Base-by-base conservation (phyloP, 2,888 invertebrate species). In the Zhuqinia jingwanae region DNA sequence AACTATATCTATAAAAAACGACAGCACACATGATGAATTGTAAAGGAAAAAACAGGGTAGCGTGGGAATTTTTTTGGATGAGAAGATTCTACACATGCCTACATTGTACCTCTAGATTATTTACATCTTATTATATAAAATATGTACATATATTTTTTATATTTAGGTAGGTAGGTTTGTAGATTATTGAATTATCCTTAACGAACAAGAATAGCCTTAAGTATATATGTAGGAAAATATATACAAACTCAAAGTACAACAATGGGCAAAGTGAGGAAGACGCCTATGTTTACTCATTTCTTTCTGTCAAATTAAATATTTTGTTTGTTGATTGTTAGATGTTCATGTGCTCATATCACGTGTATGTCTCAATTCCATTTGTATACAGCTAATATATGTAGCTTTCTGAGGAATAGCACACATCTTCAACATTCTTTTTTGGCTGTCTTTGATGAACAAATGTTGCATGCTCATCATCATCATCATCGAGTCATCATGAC, bases 51-150 rank as follows among this genome's bases (percentile, higher is more conserved):
- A 63, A 25, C n/a, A 79, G 79, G 65, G 79, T 13, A 79, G 79
- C 79, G 79, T 79, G 79, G 79, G 79, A 79, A 79, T 79, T 65
- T 79, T 75, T 36, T 50, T 45, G 53, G 63, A 10, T 15, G 42
- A 65, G 42, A 42, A 42, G 65, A 65, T 65, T 65, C 42, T 65
- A 1, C 20, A 22, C 65, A 65, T n/a, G n/a, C n/a, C n/a, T n/a
- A n/a, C n/a, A n/a, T n/a, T n/a, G n/a, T n/a, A n/a, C n/a, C n/a
- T n/a, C n/a, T n/a, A n/a, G n/a, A n/a, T n/a, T n/a, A n/a, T n/a
- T n/a, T n/a, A n/a, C n/a, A n/a, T n/a, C n/a, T n/a, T n/a, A n/a
- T n/a, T n/a, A n/a, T n/a, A n/a, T n/a, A n/a, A n/a, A n/a, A n/a
- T 8, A 36, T 36, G 36, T 36, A 36, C 36, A 36, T 36, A 36